Evolutionary conservation across 2,113 vertebrate species (phyloP).

Genomic region (Cepphus grylle): DNA sequence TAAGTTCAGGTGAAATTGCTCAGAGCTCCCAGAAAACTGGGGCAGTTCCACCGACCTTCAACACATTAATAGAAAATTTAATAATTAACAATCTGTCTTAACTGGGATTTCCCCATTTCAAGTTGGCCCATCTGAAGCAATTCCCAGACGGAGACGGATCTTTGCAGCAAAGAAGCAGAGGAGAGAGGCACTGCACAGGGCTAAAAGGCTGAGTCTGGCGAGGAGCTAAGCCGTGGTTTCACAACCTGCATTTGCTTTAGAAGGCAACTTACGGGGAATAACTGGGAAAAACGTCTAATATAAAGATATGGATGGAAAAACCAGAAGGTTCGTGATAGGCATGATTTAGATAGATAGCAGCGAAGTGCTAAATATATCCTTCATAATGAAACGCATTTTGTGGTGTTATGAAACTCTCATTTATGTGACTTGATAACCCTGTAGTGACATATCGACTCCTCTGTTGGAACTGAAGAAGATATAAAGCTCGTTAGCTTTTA

Average conservation of each 20-base stretch:
- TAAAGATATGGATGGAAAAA: background rate
- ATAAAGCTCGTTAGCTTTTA: slow-evolving; percentile 54
- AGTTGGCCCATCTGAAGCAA: background rate
- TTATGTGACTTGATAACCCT: background rate
- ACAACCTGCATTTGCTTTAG: background rate
- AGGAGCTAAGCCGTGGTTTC: background rate
- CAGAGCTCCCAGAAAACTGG: slow-evolving; percentile 39
- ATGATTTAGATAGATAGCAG: slow-evolving; percentile 26
- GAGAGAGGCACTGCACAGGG: background rate
- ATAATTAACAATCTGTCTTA: slow-evolving; percentile 49
- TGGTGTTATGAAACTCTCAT: background rate
- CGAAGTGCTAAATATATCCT: background rate
- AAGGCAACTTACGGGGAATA: background rate
- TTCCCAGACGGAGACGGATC: background rate
- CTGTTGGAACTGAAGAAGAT: background rate
- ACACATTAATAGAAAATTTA: slow-evolving; percentile 30
- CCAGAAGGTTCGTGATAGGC: background rate
- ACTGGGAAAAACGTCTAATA: background rate
- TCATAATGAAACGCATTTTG: background rate
- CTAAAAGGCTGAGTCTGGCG: background rate
- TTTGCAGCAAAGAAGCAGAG: background rate
- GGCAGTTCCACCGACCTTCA: slow-evolving; percentile 37
- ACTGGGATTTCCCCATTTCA: slow-evolving; percentile 30
- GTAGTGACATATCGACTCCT: background rate
- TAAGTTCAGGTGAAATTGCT: slow-evolving; percentile 41